A percentile compares a stretch with the other conserved stretches of the same genome.
Evolutionary conservation across 2,797 vertebrate genomes (phyloP).

Genomic region (Sitta carolinensis): DNA sequence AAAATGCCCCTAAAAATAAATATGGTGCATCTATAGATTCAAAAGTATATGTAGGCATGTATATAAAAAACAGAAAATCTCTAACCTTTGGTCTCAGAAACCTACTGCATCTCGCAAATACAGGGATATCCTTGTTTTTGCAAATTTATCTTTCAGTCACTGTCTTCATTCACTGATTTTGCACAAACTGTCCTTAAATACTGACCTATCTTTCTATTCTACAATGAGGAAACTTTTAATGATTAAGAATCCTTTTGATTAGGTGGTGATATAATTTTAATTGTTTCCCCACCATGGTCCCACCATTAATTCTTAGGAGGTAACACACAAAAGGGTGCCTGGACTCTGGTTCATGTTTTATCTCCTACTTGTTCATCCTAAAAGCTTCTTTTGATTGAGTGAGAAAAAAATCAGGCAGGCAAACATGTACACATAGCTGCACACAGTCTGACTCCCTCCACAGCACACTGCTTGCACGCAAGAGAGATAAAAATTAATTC

Average conservation of each 20-base stretch:
- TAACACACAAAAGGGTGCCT: not conserved
- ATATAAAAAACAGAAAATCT: not conserved
- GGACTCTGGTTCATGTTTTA: not conserved
- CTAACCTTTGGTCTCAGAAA: not conserved
- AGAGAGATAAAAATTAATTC: constrained; percentile 23
- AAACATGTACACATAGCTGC: not conserved
- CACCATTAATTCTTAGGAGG: not conserved
- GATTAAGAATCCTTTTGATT: not conserved
- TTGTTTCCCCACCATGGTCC: not conserved
- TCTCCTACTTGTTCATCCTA: not conserved
- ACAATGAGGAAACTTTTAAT: not conserved
- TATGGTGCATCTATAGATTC: not conserved
- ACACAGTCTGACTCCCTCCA: not conserved
- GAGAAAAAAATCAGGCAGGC: not conserved
- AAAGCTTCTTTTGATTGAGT: constrained; percentile 16
- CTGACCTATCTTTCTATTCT: not conserved
- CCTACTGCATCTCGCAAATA: not conserved
- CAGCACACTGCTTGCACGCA: not conserved
- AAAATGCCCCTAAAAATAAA: not conserved
- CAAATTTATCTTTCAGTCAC: not conserved
- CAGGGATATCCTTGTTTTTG: not conserved
- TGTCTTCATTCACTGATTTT: not conserved
- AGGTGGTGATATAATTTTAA: not conserved
- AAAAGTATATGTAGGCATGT: not conserved
- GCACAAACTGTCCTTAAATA: not conserved